Base-by-base conservation (phyloP, 1,140 invertebrate genomes). In the Leptopilina clavipes region DNA sequence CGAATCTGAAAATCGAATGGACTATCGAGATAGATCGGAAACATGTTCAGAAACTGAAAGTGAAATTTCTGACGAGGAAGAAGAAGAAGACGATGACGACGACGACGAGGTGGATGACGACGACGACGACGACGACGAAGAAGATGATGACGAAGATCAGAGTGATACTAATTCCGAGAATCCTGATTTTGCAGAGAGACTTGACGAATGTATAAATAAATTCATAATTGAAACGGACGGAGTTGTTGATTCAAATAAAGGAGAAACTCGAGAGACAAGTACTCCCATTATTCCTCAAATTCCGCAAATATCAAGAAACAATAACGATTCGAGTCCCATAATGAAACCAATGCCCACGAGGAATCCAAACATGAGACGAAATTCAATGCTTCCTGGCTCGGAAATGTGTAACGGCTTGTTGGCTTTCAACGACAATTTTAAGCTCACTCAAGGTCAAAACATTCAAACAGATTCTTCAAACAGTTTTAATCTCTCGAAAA, bases 191-290 rank as follows among this genome's bases (percentile, higher is more conserved):
- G 88, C 93, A 48, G 94, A 94, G 74, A 95, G 94, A 83, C 87
- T 96, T 1, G 93, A 94, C 72, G 92, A 93, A 77, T 92, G 92
- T 56, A 94, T 96, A 92, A 93, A 92, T 65, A 93, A 93, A 82
- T 94, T 96, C 83, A 92, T 92, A 77, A 88, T 91, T 75, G 93
- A 94, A 80, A 95, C 94, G 73, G 94, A 96, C 87, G 89, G 91
- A 74, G 82, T 94, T 37, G 92, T 95, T 76, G 85, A 90, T 37
- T 82, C 81, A 0, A 87, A 85, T 17, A 85, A 86, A 56, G 83
- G 89, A 75, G 77, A 85, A n/a, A 88, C 86, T 79, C 84, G 76
- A 25, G 85, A 86, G 11, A 74, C 77, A 0, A 84, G 83, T 45
- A 79, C 82, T 0, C 73, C 84, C 14, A 71, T 31, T 31, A 31